Conservation (phyloP, 2,797 vertebrate species). For the Pampus argenteus region DNA sequence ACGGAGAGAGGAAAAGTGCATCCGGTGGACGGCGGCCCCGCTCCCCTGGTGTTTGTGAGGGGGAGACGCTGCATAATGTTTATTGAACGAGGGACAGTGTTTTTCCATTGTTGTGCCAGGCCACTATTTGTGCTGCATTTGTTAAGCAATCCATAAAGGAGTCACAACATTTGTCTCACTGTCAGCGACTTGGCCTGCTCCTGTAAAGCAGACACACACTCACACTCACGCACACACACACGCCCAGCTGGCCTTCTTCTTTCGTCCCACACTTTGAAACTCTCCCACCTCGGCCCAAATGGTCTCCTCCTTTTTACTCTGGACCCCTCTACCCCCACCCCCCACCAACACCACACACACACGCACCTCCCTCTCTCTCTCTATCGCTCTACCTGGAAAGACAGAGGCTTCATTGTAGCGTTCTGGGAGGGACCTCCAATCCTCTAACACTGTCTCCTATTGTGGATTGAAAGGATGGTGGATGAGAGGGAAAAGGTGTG, state of each 20-base stretch:
- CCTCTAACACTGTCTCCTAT: constrained; percentile 77
- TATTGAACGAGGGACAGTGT: constrained; percentile 76
- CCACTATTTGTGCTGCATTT: constrained; percentile 73
- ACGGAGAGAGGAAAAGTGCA: constrained; percentile 69
- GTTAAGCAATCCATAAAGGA: constrained; percentile 80
- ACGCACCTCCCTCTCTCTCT: not conserved
- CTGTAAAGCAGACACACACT: constrained; percentile 49
- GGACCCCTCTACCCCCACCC: not conserved
- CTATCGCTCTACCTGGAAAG: constrained; percentile 70
- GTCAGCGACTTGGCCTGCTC: constrained; percentile 69
- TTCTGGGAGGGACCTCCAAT: constrained; percentile 56
- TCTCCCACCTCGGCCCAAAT: constrained; percentile 73
- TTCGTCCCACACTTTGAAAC: constrained; percentile 63
- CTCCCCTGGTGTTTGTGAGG: constrained; percentile 63
- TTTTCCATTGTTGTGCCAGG: constrained; percentile 78
- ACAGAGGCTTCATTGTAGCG: constrained; percentile 79
- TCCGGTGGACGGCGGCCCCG: constrained; percentile 67
- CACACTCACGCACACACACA: constrained; percentile 17
- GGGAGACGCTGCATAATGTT: constrained; percentile 70
- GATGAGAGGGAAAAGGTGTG: constrained; percentile 14
- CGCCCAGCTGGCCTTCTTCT: constrained; percentile 69
- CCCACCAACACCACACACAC: no score
- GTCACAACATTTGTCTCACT: constrained; percentile 78
- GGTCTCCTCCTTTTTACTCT: constrained; percentile 60
- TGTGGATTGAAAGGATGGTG: constrained; percentile 62